Percentiles rank a stretch among this genome's conserved stretches.
phyloP scores from a whole-genome alignment of 2,888 invertebrate species.

The Belgica antarctica region DNA sequence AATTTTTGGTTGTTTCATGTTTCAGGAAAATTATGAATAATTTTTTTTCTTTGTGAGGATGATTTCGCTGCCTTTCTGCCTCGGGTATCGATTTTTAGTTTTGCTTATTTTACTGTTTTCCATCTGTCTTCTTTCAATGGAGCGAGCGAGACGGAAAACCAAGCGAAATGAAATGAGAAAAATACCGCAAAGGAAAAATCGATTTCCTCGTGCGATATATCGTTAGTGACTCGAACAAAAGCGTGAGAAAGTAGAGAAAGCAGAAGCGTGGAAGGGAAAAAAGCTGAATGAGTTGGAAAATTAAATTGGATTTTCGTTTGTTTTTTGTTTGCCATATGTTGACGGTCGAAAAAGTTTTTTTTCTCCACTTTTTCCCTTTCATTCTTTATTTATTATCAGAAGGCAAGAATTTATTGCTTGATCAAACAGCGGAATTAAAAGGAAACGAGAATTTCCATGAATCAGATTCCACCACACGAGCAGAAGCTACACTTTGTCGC shows the following conservation, averaged over 20 bases:
- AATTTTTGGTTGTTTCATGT: conserved; percentile 41
- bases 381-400: neutral
- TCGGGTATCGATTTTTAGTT: conserved; percentile 35
- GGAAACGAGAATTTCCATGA: neutral
- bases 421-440: no score
- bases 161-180: conserved; percentile 14
- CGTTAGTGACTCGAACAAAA: neutral
- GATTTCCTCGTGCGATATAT: neutral
- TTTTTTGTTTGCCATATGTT: conserved; percentile 19
- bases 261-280: neutral
- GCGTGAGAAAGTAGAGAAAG: neutral
- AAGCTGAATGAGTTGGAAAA: conserved; percentile 15
- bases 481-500: no score
- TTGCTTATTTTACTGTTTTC: conserved; percentile 4
- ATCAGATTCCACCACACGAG: no score
- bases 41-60: conserved; percentile 5
- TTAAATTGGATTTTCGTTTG: neutral
- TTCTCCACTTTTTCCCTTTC: neutral
- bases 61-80: neutral
- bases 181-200: conserved; percentile 42
- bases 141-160: neutral
- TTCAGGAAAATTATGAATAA: conserved; percentile 35
- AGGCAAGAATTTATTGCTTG: neutral
- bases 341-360: neutral
- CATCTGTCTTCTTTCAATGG: neutral